These are phyloP conservation scores for Andrena marginata DNA, from an alignment of 2,888 invertebrate species.

Conservation along the genomic window DNA sequence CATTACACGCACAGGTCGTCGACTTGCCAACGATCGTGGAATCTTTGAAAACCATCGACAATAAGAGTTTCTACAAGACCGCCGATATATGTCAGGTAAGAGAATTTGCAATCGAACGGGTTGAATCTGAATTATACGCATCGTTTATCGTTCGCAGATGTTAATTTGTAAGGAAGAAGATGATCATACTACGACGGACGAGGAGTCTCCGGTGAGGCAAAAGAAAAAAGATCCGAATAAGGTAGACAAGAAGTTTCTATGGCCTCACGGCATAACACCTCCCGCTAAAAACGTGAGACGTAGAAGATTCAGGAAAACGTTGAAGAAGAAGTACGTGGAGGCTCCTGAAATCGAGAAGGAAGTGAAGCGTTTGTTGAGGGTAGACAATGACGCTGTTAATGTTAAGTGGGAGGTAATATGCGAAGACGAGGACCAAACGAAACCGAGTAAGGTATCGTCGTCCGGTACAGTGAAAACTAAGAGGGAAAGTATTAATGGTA, in stretches of 20 bases:
- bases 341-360: slow-evolving; percentile 99
- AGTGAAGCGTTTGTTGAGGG: slow-evolving; percentile 95
- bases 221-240: slow-evolving; percentile 94
- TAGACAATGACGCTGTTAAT: slow-evolving; percentile 96
- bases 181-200: slow-evolving; percentile 91
- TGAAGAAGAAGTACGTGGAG: slow-evolving; percentile 98
- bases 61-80: slow-evolving; percentile 98
- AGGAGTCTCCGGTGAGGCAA: slow-evolving; percentile 91
- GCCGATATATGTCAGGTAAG: slow-evolving; percentile 96
- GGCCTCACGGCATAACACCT: slow-evolving; percentile 98
- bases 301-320: slow-evolving; percentile 96
- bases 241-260: slow-evolving; percentile 96
- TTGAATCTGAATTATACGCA: not conserved
- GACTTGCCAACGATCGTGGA: slow-evolving; percentile 97
- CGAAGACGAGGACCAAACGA: slow-evolving; percentile 92
- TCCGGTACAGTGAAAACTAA: slow-evolving; percentile 82
- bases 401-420: slow-evolving; percentile 96
- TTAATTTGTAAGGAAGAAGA: slow-evolving; percentile 94
- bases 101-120: not conserved
- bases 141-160: slow-evolving; percentile 86
- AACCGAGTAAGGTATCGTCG: slow-evolving; percentile 83
- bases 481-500: slow-evolving; percentile 80
- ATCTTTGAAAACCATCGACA: slow-evolving; percentile 97
- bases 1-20: slow-evolving; percentile 87
- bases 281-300: slow-evolving; percentile 98